A percentile compares a stretch with the other conserved stretches of the same genome.
Evolutionary conservation across 35 echinoderm and acorn worm genomes (phyloP).

Genomic region (Hemicentrotus pulcherrimus): DNA sequence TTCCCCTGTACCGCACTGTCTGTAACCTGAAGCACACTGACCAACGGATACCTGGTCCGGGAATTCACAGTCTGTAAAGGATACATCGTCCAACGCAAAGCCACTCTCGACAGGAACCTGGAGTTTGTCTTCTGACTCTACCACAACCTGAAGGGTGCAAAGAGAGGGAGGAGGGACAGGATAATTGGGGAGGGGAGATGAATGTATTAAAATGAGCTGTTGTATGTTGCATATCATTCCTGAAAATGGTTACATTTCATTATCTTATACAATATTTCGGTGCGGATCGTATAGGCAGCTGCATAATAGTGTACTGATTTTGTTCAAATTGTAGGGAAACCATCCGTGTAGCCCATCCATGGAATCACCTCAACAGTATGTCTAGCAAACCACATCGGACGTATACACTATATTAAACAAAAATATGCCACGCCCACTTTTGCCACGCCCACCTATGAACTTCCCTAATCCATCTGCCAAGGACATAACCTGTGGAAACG

Average conservation of each 20-base stretch:
- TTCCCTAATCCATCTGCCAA: not conserved
- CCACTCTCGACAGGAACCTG: conserved; percentile 51
- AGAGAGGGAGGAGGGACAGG: not conserved
- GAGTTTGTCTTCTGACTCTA: conserved; percentile 65
- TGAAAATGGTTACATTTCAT: not conserved
- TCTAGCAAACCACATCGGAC: too few relatives aligned
- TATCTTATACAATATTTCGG: not conserved
- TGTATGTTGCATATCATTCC: not conserved
- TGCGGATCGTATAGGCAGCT: not conserved
- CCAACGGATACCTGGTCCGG: not conserved
- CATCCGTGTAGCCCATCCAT: not conserved
- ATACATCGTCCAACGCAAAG: conserved; percentile 75
- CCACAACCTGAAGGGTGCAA: conserved; percentile 47
- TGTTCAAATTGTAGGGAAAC: not conserved
- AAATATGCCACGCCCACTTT: too few relatives aligned
- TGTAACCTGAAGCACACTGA: conserved; percentile 4
- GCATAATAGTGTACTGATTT: not conserved
- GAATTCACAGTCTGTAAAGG: conserved; percentile 55
- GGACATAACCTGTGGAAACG: not conserved
- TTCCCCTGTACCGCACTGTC: conserved; percentile 63
- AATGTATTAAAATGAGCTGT: not conserved
- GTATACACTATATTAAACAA: too few relatives aligned
- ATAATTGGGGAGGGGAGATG: not conserved
- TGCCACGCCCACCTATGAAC: not conserved
- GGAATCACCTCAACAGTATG: not conserved